Evolutionary conservation across 64 coral and sea anemone genomes (phyloP), one percentile per base, ranked within the genome.

Genomic region (Actinia tenebrosa): DNA sequence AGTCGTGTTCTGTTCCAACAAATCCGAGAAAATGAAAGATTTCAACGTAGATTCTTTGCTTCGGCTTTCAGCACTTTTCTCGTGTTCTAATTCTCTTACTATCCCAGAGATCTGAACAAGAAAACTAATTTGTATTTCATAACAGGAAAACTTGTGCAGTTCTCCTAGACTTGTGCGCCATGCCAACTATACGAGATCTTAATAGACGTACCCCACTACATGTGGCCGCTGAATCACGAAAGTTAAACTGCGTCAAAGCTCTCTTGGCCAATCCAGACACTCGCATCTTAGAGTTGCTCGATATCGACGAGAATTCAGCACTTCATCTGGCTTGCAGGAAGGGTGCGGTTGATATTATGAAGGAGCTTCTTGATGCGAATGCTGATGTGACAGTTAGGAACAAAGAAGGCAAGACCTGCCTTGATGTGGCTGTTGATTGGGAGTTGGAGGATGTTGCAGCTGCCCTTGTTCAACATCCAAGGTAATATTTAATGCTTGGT

Each of bases 351-450:
- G 82, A 84, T 18, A 60, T 84, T 56, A 53, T 56, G 37, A n/a
- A 84, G 14, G 82, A 16, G 16, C 23, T 84, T 6, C 27, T 84
- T 56, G 82, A 84, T 84, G 50, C 23, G 15, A 56, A 84, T 54
- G 89, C 84, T 71, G 89, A 91, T 71, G 89, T 91, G 5, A 91
- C 89, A 0, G 79, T 79, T 23, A 43, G 37, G 47, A 91, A 91
- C 19, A 58, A 45, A 44, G 56, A 79, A 26, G 86, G 77, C 3
- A 86, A 86, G 77, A 91, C 89, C 17, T 92, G 94, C 58, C 61
- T 96, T 83, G 94, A 96, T 78, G 63, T 90, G 18, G 94, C 94
- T 54, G 93, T 96, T 10, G 94, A 96, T 2, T 92, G 88, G 91
- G 91, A 89, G n/a, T 71, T 86, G 42, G 66, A 82, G 59, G 88